phyloP scores from a whole-genome alignment of 2,888 invertebrate species.

The Abrostola tripartita region DNA sequence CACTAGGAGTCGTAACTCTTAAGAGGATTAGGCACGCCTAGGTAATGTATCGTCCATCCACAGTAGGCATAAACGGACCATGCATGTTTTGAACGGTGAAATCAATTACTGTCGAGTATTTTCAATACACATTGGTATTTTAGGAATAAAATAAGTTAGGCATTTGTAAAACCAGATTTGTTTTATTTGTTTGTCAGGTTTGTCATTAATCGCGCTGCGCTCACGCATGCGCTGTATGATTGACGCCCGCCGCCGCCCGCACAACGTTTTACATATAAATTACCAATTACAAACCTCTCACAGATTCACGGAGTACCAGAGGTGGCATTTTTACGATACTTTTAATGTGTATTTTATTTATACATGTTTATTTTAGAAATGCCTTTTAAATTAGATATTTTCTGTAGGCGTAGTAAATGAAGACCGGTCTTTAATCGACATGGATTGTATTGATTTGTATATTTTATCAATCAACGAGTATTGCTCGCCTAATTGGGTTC shows the following conservation, averaged over 20 bases:
- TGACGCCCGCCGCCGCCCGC: conserved; percentile 75
- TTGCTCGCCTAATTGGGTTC: conserved; percentile 40
- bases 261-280: conserved; percentile 85
- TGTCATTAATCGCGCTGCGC: conserved; percentile 51
- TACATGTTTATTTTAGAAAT: conserved; percentile 42
- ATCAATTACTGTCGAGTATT: conserved; percentile 14
- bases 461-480: conserved; percentile 48
- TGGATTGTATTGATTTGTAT: conserved; percentile 41
- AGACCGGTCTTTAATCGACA: conserved; percentile 45
- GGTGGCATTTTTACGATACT: conserved; percentile 60
- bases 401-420: conserved; percentile 31
- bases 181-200: conserved; percentile 61
- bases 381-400: conserved; percentile 31
- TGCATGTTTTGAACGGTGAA: conserved; percentile 7
- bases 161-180: conserved; percentile 44
- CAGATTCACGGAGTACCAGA: conserved; percentile 61
- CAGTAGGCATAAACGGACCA: conserved; percentile 4
- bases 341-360: conserved; percentile 34
- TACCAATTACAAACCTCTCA: conserved; percentile 73
- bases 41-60: neutral
- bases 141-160: conserved; percentile 26
- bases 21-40: conserved; percentile 5
- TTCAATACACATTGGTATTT: conserved; percentile 4
- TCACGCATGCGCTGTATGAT: conserved; percentile 64
- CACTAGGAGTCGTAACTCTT: conserved; percentile 23